These are phyloP conservation scores for Venustoraphidia nigricollis DNA, from an alignment of 2,888 invertebrate genomes.

Conservation along the genomic window DNA sequence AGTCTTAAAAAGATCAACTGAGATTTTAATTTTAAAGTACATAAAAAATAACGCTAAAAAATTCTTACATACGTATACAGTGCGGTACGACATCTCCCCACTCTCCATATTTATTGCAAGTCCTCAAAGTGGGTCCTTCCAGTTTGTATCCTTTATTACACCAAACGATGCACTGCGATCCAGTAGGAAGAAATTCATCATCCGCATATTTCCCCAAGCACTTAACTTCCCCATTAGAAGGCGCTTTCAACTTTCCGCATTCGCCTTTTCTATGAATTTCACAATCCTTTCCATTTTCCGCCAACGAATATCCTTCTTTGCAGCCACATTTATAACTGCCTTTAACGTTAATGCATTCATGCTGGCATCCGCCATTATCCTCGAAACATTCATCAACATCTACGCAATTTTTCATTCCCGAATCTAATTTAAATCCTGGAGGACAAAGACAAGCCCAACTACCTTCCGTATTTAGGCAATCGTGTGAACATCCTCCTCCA, in stretches of 20 bases:
- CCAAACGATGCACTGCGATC: constrained; percentile 31
- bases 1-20: background rate
- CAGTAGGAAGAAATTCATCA: constrained; percentile 17
- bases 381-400: constrained; percentile 38
- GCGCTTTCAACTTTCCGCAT: constrained; percentile 18
- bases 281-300: constrained; percentile 15
- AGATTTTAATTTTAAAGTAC: background rate
- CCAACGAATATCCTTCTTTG: constrained; percentile 21
- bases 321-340: constrained; percentile 36
- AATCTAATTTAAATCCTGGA: constrained; percentile 29
- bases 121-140: constrained; percentile 32
- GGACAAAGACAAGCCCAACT: constrained; percentile 42
- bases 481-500: constrained; percentile 29
- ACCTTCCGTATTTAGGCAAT: constrained; percentile 31
- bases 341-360: constrained; percentile 28
- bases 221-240: constrained; percentile 17
- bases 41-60: background rate
- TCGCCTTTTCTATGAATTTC: constrained; percentile 10
- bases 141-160: constrained; percentile 37
- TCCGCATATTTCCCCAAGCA: constrained; percentile 15
- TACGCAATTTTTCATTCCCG: constrained; percentile 29
- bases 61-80: constrained; percentile 35
- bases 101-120: constrained; percentile 32
- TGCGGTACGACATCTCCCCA: constrained; percentile 32
- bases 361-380: constrained; percentile 23